Conservation (phyloP, 2,797 vertebrate genomes). For the Neopelma chrysocephalum region DNA sequence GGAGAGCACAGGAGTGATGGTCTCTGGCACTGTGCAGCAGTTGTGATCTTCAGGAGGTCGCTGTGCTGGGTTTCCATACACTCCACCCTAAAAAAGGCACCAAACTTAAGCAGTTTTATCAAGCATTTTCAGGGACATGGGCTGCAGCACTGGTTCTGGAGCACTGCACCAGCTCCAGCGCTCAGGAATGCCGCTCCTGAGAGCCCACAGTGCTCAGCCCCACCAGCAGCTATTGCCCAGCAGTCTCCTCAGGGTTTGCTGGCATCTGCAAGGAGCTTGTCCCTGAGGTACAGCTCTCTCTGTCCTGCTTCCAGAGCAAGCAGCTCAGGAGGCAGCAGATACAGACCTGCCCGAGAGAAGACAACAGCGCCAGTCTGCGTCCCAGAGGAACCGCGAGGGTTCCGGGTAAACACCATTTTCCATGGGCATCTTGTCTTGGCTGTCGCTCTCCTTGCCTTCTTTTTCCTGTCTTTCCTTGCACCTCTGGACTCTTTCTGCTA, state of each 20-base stretch:
- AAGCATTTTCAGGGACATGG: background rate
- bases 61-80: background rate
- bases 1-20: background rate
- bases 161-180: no score
- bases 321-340: conserved; percentile 43
- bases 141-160: background rate
- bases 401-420: background rate
- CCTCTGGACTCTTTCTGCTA: background rate
- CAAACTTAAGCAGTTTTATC: background rate
- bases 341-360: conserved; percentile 27
- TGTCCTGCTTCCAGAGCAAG: conserved; percentile 52
- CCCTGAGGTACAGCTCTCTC: background rate
- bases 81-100: background rate
- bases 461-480: background rate
- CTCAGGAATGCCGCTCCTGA: background rate
- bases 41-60: background rate
- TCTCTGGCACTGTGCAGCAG: background rate
- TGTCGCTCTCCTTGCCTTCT: background rate
- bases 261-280: background rate
- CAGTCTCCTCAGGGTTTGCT: background rate
- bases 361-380: background rate
- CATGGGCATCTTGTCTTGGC: background rate
- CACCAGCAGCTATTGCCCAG: background rate
- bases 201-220: background rate
- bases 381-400: background rate